Percentiles rank a stretch among this genome's conserved stretches.
Evolutionary conservation across 1,140 invertebrate genomes (phyloP).

Genomic region (Drosophila simulans): DNA sequence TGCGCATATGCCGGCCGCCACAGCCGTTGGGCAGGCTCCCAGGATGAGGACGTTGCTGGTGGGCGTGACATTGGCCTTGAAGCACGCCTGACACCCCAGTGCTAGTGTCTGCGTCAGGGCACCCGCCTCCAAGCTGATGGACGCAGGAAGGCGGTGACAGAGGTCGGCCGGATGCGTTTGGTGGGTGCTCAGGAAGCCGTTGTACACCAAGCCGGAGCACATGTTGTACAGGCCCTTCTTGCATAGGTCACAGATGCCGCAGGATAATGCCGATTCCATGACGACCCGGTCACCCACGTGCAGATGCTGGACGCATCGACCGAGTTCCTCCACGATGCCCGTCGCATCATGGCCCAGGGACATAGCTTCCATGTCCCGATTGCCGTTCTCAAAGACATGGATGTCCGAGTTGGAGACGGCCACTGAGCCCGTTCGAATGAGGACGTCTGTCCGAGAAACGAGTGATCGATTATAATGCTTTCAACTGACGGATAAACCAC

Average conservation of each 20-base stretch:
- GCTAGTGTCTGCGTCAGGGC: conserved; percentile 66
- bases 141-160: conserved; percentile 62
- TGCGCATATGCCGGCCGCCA: conserved; percentile 65
- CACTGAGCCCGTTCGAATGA: conserved; percentile 56
- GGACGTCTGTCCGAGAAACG: conserved; percentile 49
- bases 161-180: conserved; percentile 73
- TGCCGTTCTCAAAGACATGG: conserved; percentile 71
- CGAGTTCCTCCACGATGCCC: conserved; percentile 62
- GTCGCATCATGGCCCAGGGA: conserved; percentile 74
- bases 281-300: conserved; percentile 70
- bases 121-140: conserved; percentile 61
- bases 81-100: conserved; percentile 71
- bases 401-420: conserved; percentile 65
- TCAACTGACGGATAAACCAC: neutral
- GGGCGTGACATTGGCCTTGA: conserved; percentile 62
- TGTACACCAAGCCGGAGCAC: conserved; percentile 61
- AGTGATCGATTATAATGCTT: too few relatives aligned
- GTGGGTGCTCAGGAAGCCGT: conserved; percentile 63
- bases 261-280: conserved; percentile 69
- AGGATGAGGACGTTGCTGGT: conserved; percentile 70
- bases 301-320: conserved; percentile 55
- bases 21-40: conserved; percentile 58
- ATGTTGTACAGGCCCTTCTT: conserved; percentile 72
- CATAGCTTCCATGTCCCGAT: conserved; percentile 45
- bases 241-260: conserved; percentile 72